Conservation (phyloP, 2,888 invertebrate genomes). For the Drosophila emarginata region DNA sequence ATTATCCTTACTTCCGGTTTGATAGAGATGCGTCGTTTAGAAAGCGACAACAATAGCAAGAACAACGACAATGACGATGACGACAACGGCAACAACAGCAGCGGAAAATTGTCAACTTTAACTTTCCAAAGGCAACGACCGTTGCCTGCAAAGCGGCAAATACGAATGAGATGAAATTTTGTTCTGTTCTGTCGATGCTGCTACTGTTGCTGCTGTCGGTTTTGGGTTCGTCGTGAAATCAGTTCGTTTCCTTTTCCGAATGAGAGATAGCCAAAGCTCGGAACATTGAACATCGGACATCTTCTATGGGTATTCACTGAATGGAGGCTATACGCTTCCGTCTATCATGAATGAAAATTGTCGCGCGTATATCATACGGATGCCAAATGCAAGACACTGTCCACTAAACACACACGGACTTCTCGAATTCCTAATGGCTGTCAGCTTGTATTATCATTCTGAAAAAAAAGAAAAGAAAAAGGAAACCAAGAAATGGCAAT, state of each 20-base stretch:
- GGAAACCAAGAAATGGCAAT: not conserved
- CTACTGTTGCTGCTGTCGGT: constrained; percentile 23
- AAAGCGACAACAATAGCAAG: constrained; percentile 31
- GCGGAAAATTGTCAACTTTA: constrained; percentile 24
- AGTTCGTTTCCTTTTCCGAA: constrained; percentile 9
- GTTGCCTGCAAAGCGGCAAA: constrained; percentile 62
- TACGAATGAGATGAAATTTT: constrained; percentile 61
- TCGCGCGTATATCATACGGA: constrained; percentile 68
- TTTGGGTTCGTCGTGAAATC: constrained; percentile 12
- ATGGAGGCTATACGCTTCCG: not conserved
- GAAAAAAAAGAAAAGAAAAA: not conserved
- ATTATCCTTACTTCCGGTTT: constrained; percentile 72
- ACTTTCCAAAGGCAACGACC: constrained; percentile 56
- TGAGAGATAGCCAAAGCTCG: constrained; percentile 2
- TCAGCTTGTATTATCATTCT: constrained; percentile 60
- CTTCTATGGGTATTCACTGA: constrained; percentile 2
- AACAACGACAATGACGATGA: constrained; percentile 29
- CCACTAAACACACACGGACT: constrained; percentile 10
- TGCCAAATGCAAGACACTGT: constrained; percentile 43
- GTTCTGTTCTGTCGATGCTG: constrained; percentile 22
- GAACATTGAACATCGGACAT: constrained; percentile 2
- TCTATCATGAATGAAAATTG: constrained; percentile 44
- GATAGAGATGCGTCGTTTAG: constrained; percentile 34
- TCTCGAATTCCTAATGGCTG: constrained; percentile 51
- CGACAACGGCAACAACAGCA: constrained; percentile 31